Base-by-base conservation (phyloP, 2,888 invertebrate genomes). In the Eristalis pertinax region DNA sequence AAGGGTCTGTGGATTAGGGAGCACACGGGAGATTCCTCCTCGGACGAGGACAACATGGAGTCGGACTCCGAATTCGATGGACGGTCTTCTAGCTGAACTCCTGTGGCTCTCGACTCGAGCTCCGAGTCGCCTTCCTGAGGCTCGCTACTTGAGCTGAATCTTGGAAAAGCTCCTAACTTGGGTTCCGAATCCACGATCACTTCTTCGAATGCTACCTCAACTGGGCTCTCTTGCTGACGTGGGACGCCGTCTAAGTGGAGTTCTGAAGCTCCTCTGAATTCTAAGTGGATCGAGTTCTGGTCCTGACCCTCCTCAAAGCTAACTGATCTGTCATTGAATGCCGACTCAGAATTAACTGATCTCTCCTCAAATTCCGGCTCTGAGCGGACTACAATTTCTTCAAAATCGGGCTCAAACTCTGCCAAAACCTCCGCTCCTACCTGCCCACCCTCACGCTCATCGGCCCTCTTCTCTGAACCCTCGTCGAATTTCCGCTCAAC, bases 361-460 rank as follows among this genome's bases (percentile, higher is more conserved):
- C 35, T 90, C 1, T 82, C 84, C 7, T 29, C 78, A 3, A 41
- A 76, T 13, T 2, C n/a, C 2, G 15, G 62, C 15, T 13, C 7
- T 4, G 1, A 26, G 26, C 8, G 10, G n/a, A n/a, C n/a, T n/a
- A n/a, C n/a, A n/a, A n/a, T n/a, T n/a, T n/a, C n/a, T n/a, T n/a
- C n/a, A n/a, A n/a, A n/a, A n/a, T n/a, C n/a, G n/a, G n/a, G n/a
- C n/a, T n/a, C n/a, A n/a, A n/a, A n/a, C n/a, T n/a, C n/a, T n/a
- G n/a, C n/a, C n/a, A n/a, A n/a, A n/a, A n/a, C 19, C 13, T 15
- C 29, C 5, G 7, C 24, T 3, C 26, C 64, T 15, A 8, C 19
- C 50, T 19, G 50, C 1, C 19, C n/a, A 1, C 7, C 19, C 19
- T 50, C 50, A 50, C 50, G 19, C 19, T 19, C 50, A 7, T 19